Evolutionary conservation across 2,113 vertebrate species (phyloP).

Genomic region (Pollachius pollachius): DNA sequence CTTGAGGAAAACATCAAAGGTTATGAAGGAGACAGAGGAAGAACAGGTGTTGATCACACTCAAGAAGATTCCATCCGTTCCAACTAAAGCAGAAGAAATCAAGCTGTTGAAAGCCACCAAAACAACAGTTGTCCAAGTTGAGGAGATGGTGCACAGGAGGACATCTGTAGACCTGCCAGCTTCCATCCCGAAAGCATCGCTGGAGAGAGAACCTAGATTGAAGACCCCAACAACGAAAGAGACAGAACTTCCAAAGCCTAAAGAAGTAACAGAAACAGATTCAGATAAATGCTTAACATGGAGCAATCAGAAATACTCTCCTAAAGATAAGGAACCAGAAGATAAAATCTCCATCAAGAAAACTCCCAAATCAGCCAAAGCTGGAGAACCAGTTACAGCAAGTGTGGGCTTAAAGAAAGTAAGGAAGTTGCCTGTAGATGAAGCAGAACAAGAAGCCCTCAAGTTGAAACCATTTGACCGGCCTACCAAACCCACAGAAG

Average conservation of each 20-base stretch:
- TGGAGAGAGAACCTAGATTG: conserved; percentile 47
- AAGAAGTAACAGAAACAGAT: conserved; percentile 45
- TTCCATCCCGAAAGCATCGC: conserved; percentile 40
- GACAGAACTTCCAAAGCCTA: conserved; percentile 36
- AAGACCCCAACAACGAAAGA: conserved; percentile 49
- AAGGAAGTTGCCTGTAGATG: conserved; percentile 62
- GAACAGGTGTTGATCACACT: conserved; percentile 68
- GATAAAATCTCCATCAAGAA: conserved; percentile 56
- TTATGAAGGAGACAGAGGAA: conserved; percentile 62
- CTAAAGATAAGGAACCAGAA: conserved; percentile 54
- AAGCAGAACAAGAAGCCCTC: conserved; percentile 62
- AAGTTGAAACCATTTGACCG: conserved; percentile 75
- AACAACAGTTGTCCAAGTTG: conserved; percentile 40
- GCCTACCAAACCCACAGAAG: conserved; percentile 51
- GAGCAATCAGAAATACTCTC: conserved; percentile 43
- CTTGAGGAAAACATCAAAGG: conserved; percentile 68
- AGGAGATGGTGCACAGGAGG: conserved; percentile 61
- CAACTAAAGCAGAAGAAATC: conserved; percentile 58
- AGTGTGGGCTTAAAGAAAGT: conserved; percentile 61
- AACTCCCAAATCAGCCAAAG: conserved; percentile 49
- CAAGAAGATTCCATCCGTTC: conserved; percentile 67
- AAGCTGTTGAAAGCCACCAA: conserved; percentile 50
- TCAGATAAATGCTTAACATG: conserved; percentile 38
- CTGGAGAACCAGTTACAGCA: conserved; percentile 47
- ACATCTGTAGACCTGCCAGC: conserved; percentile 57